Evolutionary conservation across 2,113 vertebrate genomes (phyloP), one percentile per base, ranked within the genome.

Genomic region (Heterochromis multidens): DNA sequence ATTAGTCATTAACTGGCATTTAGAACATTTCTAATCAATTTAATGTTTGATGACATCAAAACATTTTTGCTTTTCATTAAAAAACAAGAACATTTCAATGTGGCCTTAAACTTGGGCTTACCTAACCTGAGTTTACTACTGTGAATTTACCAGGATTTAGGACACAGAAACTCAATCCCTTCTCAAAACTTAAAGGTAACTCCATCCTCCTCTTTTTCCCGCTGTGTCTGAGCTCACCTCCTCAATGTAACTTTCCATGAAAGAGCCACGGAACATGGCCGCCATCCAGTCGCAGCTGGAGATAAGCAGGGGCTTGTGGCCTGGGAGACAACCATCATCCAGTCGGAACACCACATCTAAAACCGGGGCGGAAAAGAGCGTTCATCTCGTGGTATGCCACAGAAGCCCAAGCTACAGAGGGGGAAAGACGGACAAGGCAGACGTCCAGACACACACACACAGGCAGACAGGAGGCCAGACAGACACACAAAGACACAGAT

Each of bases 271-370:
- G 90, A 98, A 98, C 97, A 98, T 97, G 84, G 97, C 97, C 7
- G 97, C 96, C 97, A 98, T 98, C 97, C 97, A 98, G 93, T 97
- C 97, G 0, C 97, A 98, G 95, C 97, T 97, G 0, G 97, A 97
- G 40, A 98, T 97, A 77, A 98, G 97, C 95, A 98, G 94, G 7
- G 97, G 97, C 88, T 98, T 98, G 91, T 98, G 97, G 0, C 97
- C 97, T 1, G 96, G 97, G 81, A 98, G 96, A 3, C 83, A 95
- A 23, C 97, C 97, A 1, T 97, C 96, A 0, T 98, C 97, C 93
- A 98, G 92, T 0, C 86, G 95, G 91, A 98, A 98, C 92, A 97
- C 97, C 92, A 98, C 97, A 58, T 98, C 97, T 98, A 94, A 95
- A 97, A 97, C 94, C 96, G 87, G 93, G 95, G 92, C 89, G 94